phyloP scores from a whole-genome alignment of 2,888 invertebrate species.

The Eilema griseolum region DNA sequence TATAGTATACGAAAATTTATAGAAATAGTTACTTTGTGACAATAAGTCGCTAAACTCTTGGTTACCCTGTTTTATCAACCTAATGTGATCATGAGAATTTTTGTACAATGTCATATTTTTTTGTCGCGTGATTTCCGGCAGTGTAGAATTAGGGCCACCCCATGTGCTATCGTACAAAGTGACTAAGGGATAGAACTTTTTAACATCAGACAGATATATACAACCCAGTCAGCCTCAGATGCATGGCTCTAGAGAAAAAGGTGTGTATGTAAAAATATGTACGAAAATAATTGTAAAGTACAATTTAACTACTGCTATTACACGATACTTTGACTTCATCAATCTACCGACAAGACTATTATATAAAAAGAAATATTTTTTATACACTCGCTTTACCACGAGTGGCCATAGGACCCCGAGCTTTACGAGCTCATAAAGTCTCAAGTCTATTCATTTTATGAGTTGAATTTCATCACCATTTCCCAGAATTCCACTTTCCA shows the following conservation, averaged over 20 bases:
- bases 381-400: constrained; percentile 38
- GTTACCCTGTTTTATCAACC: no score
- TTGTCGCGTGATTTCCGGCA: no score
- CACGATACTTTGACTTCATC: constrained; percentile 25
- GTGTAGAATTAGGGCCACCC: no score
- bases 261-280: background rate
- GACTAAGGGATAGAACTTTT: no score
- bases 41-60: no score
- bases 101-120: no score
- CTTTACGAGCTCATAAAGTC: constrained; percentile 74
- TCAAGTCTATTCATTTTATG: constrained; percentile 75
- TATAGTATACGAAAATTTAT: no score
- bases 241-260: no score
- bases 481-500: constrained; percentile 61
- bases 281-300: background rate
- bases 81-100: no score
- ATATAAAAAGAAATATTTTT: constrained; percentile 38
- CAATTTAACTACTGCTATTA: background rate
- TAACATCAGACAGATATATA: no score
- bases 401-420: constrained; percentile 54
- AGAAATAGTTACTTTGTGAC: background rate
- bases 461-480: constrained; percentile 76
- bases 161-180: no score
- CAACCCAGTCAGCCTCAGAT: no score
- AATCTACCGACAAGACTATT: constrained; percentile 28